Base-by-base conservation (phyloP, 2,888 invertebrate species). In the Theodoxus fluviatilis region DNA sequence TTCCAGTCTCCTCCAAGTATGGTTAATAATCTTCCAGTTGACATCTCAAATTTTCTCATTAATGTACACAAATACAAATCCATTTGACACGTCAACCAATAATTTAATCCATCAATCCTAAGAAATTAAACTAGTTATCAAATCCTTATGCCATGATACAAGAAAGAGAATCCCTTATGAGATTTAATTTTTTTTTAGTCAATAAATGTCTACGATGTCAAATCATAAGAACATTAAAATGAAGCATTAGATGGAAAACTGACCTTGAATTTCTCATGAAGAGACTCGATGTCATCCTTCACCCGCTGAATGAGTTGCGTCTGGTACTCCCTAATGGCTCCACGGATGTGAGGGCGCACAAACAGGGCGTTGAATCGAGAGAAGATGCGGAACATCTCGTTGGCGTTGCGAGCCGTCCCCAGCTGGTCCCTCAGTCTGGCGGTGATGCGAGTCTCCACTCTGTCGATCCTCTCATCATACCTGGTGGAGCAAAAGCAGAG, bases 301-400 rank as follows among this genome's bases (percentile, higher is more conserved):
- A 99, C 99, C 67, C 98, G 91, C 85, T 98, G 98, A 85, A 99
- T 99, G 69, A 99, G 91, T 87, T 99, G 98, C 0, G 98, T 98
- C 89, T 99, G 99, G 88, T 99, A 99, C 88, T 99, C 99, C 59
- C 98, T 91, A 78, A 99, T 99, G 33, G 99, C 99, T 61, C 99
- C 98, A 68, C 98, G 92, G 85, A 99, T 99, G 88, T 99, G 98
- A 1, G 98, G 98, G 9, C 99, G 92, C 12, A 99, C 97, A 89
- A 99, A 99, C 67, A 99, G 90, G 0, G 98, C 98, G 88, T 99
- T 99, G 90, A 98, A 99, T 25, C 98, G 92, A 0, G 97, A 97
- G 89, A 91, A 91, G 82, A 99, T 99, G 70, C 97, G 91, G 89
- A 99, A 99, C 99, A 99, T 99, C 79, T 99, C 99, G 86, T 98